Conservation (phyloP, 2,113 vertebrate genomes). For the Toxotes jaculatrix region DNA sequence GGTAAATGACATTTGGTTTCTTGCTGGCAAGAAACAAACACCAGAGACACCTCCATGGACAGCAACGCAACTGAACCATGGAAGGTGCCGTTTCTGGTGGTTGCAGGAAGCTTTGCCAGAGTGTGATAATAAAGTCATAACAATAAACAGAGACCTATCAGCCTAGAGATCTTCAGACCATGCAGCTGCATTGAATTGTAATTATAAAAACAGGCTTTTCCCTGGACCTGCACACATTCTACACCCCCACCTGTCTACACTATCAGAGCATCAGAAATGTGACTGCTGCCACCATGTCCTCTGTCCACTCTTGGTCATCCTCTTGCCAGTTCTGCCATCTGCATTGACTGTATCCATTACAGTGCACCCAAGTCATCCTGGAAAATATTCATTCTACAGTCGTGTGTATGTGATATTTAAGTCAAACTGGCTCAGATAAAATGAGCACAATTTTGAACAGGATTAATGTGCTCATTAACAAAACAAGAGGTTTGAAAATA, state of each 20-base stretch:
- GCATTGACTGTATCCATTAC: neutral
- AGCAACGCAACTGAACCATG: neutral
- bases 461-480: neutral
- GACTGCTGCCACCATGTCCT: neutral
- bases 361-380: neutral
- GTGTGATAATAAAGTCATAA: neutral
- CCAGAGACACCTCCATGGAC: neutral
- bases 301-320: neutral
- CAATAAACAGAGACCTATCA: slow-evolving; percentile 1
- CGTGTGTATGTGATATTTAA: neutral
- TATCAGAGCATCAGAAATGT: neutral
- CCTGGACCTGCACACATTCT: neutral
- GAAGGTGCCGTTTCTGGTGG: neutral
- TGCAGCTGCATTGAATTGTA: neutral
- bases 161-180: neutral
- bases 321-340: neutral
- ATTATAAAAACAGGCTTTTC: neutral
- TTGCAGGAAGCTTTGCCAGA: neutral
- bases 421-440: neutral
- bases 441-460: neutral
- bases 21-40: neutral
- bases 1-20: neutral
- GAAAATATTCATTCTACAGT: neutral
- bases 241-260: slow-evolving; percentile 2
- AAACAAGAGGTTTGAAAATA: neutral